Evolutionary conservation across 1,140 invertebrate genomes (phyloP), one percentile per base, ranked within the genome.

Genomic region (Drosophila triauraria): DNA sequence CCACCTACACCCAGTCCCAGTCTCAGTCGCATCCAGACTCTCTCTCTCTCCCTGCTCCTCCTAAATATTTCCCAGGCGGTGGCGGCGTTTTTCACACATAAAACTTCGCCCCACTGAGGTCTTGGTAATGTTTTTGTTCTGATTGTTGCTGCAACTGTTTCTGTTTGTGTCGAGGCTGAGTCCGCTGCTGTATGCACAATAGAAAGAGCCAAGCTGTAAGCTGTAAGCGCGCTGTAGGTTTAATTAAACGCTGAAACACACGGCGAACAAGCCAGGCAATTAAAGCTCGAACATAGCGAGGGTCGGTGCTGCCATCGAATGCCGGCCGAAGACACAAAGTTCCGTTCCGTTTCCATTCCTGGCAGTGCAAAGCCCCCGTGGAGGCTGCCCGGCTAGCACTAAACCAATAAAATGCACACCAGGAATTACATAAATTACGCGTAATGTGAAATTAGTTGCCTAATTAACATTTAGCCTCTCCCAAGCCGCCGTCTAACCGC

Each of bases 401-500:
- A 83, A 81, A 64, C 85, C 83, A 81, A 88, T 90, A 81, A 75
- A 84, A 78, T 84, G 75, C 78, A 81, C 78, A 81, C 51, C 48
- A 90, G 80, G 85, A 85, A 88, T 88, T 90, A 88, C 84, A 90
- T 88, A 90, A 81, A 85, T 90, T 90, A 81, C 85, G 74, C 85
- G 81, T 88, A 85, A 85, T 80, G 61, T 54, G 75, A 82, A 85
- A 86, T 85, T 86, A 85, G 82, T 75, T 86, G 58, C 47, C 74
- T 85, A 84, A 88, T 88, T 88, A 88, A 82, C 81, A 90, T 90
- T 90, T 65, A 57, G 58, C 64, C 64, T 60, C 62, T 12, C 50
- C 48, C 32, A 48, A 60, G 50, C 62, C 53, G 17, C 23, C 40
- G 27, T 32, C 40, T 68, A 35, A 51, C 35, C 57, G n/a, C 67